Evolutionary conservation across 2,888 invertebrate species (phyloP).

Genomic region (Leptarthrus brevirostris): DNA sequence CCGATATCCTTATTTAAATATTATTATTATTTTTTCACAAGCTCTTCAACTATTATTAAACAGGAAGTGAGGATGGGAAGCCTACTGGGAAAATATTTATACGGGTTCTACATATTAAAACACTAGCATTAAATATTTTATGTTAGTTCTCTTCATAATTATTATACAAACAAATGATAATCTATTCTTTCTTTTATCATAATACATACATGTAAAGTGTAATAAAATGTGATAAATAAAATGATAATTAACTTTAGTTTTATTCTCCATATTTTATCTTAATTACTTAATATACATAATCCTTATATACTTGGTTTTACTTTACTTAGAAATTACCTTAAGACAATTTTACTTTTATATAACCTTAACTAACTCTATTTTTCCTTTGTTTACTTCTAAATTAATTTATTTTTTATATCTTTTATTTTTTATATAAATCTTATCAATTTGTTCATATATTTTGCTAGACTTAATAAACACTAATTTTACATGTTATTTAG

Average conservation of each 20-base stretch:
- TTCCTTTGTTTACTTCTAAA: slow-evolving; percentile 37
- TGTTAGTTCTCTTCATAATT: slow-evolving; percentile 38
- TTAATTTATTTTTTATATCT: slow-evolving; percentile 44
- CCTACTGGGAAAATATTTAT: too few species aligned
- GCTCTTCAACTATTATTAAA: too few species aligned
- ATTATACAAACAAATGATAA: slow-evolving; percentile 44
- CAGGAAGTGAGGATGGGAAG: too few species aligned
- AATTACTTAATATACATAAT: slow-evolving; percentile 45
- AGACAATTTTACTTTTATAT: neutral
- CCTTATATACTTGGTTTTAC: slow-evolving; percentile 25
- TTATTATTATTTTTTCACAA: too few species aligned
- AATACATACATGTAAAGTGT: slow-evolving; percentile 33
- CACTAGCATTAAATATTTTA: slow-evolving; percentile 29
- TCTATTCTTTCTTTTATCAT: slow-evolving; percentile 35
- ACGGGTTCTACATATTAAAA: too few species aligned
- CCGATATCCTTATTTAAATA: too few species aligned
- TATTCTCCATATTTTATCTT: slow-evolving; percentile 26
- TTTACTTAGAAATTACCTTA: slow-evolving; percentile 15
- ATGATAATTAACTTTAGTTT: slow-evolving; percentile 41
- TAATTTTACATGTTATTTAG: slow-evolving; percentile 37
- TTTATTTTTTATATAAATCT: slow-evolving; percentile 40
- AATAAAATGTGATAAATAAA: slow-evolving; percentile 37
- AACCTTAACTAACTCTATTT: slow-evolving; percentile 9
- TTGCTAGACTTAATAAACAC: slow-evolving; percentile 32
- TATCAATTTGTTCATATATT: slow-evolving; percentile 42